Conservation (phyloP, 2,113 vertebrate genomes). For the Paracanthobrama guichenoti region DNA sequence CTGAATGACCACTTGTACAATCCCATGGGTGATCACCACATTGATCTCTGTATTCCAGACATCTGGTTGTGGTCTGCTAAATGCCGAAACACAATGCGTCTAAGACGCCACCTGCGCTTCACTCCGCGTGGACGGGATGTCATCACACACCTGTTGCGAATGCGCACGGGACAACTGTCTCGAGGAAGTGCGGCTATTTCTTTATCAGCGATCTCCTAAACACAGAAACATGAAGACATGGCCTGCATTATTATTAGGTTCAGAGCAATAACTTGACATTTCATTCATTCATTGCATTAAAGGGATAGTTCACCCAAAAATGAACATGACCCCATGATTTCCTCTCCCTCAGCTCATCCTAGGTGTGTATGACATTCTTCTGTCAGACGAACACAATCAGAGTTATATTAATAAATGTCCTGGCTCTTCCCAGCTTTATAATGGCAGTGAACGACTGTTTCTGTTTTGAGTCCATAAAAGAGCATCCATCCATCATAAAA, state of each 20-base stretch:
- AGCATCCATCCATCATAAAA: too few relatives aligned
- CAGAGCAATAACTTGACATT: not conserved
- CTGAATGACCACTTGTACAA: not conserved
- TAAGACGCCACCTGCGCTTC: slow-evolving; percentile 88
- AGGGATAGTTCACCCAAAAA: too few relatives aligned
- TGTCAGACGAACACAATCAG: too few relatives aligned
- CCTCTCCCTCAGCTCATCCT: too few relatives aligned
- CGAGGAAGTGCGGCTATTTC: slow-evolving; percentile 87
- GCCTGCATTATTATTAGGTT: not conserved
- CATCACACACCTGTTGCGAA: slow-evolving; percentile 90
- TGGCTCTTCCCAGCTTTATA: too few relatives aligned
- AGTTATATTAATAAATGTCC: too few relatives aligned
- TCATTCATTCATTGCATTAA: not conserved
- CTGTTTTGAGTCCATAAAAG: too few relatives aligned
- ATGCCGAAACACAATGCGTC: slow-evolving; percentile 91
- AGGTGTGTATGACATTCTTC: too few relatives aligned
- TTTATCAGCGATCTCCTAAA: slow-evolving; percentile 86
- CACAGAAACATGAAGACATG: slow-evolving; percentile 13
- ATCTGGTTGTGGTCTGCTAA: slow-evolving; percentile 91
- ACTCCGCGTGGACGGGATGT: slow-evolving; percentile 91
- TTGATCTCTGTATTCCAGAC: slow-evolving; percentile 89
- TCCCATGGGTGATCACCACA: slow-evolving; percentile 78
- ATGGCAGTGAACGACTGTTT: too few relatives aligned
- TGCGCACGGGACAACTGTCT: slow-evolving; percentile 91
- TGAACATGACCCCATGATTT: too few relatives aligned